These are phyloP conservation scores for Phoebastria nigripes DNA, from an alignment of 2,797 vertebrate species.

Conservation along the genomic window DNA sequence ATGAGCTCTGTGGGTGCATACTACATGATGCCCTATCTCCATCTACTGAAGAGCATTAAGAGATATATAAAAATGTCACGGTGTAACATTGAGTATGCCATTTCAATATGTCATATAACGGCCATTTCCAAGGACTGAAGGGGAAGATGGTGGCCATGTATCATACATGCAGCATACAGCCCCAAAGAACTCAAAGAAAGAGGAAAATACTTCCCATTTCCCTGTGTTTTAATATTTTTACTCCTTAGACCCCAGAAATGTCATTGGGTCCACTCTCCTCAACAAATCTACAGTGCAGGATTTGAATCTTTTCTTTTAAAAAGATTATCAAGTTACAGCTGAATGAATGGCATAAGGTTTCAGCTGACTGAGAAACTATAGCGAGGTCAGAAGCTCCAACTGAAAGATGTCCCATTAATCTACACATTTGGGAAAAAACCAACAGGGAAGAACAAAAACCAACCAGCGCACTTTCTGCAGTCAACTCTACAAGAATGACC, in stretches of 20 bases:
- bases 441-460: neutral
- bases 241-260: neutral
- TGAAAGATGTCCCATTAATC: neutral
- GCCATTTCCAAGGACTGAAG: neutral
- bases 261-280: neutral
- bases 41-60: neutral
- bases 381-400: neutral
- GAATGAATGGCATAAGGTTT: accelerated
- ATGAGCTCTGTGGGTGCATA: neutral
- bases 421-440: neutral
- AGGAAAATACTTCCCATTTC: neutral
- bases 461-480: neutral
- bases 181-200: neutral
- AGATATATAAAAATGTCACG: accelerated
- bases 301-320: neutral
- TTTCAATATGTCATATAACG: neutral
- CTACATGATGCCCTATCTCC: accelerated
- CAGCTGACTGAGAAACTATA: neutral
- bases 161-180: neutral
- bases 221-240: neutral
- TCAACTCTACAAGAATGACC: neutral
- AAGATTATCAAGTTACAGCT: neutral
- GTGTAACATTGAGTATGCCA: accelerated
- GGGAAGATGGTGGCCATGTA: neutral
- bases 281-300: neutral